Base-by-base conservation (phyloP, 2,797 vertebrate species). In the Acanthiza pusilla region DNA sequence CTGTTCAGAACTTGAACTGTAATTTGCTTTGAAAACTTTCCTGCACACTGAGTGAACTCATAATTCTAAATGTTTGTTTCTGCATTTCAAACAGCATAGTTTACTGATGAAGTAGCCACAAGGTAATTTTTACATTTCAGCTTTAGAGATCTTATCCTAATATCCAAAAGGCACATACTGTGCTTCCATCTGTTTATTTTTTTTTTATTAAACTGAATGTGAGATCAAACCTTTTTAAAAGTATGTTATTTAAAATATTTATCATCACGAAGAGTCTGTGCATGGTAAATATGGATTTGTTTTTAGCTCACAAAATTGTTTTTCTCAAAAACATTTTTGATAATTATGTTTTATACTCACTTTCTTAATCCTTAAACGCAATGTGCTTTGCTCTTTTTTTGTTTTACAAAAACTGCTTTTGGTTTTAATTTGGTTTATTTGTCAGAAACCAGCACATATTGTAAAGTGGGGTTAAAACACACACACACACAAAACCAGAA, bases 101-200 rank as follows among this genome's bases (percentile, higher is more conserved):
- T 93, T 88, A 65, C 38, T 74, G 42, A 86, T 83, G 60, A 94
- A 94, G 60, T 93, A 96, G 96, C 80, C 78, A 91, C 66, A 85
- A 97, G 91, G 75, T 82, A 84, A 89, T 77, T 88, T 95, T 95
- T 94, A 67, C 17, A 68, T 91, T 94, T 94, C 85, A 93, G 74
- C 50, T 85, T 58, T 67, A 48, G 83, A 94, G 51, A 93, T 81
- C 66, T 77, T 93, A 80, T 85, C 38, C 62, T 63, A 95, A 81
- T 94, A 86, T 89, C 87, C 85, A 91, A 89, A 90, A 94, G 85
- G 80, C 88, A 85, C 91, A 94, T 54, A 87, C 87, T 88, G 90
- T 89, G 90, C 38, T 72, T 58, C 96, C 96, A 96, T 96, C 91
- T 97, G 96, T 81, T 96, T 92, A 7, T 74, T 89, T 92, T 84